Conservation (phyloP, 2,888 invertebrate species). For the Tigriopus californicus region DNA sequence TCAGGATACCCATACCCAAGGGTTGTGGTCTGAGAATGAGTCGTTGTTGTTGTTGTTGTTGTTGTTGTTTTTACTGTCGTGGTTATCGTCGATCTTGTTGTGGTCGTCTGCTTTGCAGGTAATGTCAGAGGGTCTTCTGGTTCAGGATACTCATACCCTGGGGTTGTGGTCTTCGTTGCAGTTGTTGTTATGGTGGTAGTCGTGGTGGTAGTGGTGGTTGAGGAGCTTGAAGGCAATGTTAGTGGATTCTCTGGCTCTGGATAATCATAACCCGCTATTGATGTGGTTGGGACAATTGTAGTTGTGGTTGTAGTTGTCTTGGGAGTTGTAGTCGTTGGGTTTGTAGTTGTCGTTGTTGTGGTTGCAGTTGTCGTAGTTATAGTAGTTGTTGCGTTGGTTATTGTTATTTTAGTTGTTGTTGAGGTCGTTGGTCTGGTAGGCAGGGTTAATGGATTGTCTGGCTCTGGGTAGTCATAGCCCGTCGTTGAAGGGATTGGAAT, state of each 20-base stretch:
- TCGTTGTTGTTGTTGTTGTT: neutral
- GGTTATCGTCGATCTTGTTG: no score
- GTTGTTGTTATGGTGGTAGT: neutral
- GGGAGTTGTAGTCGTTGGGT: neutral
- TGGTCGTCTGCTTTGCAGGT: neutral
- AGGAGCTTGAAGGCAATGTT: neutral
- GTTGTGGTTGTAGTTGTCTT: no score
- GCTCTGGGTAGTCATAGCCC: constrained; percentile 4
- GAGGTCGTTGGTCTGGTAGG: neutral
- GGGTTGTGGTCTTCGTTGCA: neutral
- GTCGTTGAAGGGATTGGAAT: neutral
- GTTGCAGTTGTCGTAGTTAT: no score
- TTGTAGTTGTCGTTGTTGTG: neutral
- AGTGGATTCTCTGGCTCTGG: constrained; percentile 5
- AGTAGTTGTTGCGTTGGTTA: no score
- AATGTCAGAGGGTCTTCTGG: neutral
- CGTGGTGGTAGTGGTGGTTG: neutral
- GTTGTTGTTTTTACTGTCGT: neutral
- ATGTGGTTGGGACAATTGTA: no score
- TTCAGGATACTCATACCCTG: neutral
- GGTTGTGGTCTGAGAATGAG: no score
- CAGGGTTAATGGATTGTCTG: neutral
- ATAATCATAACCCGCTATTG: constrained; percentile 7
- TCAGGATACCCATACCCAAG: no score
- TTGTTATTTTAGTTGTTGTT: no score